Evolutionary conservation across 2,888 invertebrate species (phyloP), one percentile per base, ranked within the genome.

Genomic region (Diachrysia chrysitis): DNA sequence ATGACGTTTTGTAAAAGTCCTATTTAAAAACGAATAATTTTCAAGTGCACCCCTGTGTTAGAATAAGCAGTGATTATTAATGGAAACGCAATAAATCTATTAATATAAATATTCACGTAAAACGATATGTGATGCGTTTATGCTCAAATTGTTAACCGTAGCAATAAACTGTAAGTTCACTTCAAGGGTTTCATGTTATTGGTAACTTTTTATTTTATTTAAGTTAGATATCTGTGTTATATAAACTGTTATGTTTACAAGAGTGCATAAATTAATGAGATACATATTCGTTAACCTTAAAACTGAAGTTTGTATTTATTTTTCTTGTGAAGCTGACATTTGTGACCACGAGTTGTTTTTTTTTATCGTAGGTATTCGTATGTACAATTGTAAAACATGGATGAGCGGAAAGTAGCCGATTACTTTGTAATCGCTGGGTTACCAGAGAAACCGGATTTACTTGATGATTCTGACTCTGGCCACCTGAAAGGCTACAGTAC

Each of bases 361-460:
- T 78, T 82, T 78, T 82, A 81, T 78, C 72, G 56, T 83, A 88
- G 88, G 84, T 85, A 79, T 69, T 83, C 69, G 61, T 76, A 82
- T 71, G 73, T 79, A 83, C 72, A 80, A 77, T 72, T 78, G 65
- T 81, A 80, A 81, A 93, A 79, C 80, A 98, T 98, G 98, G 98
- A 98, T 89, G 98, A 98, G 85, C 96, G 97, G 87, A 96, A 97
- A 92, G 98, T 99, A 75, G 99, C 98, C 25, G 99, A 99, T 95
- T 99, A 99, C 95, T 99, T 99, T 96, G 99, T 99, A 80, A 98
- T 99, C 73, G 99, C 99, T 88, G 99, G 99, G 32, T 96, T 99
- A 90, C 98, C 99, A 17, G 97, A 98, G 73, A 96, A 97, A 86
- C 97, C 97, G 32, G 97, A 97, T 86, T 95, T 97, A 68, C 95